Conservation (phyloP, 2,113 vertebrate species). For the Pseudorhombus dupliciocellatus region DNA sequence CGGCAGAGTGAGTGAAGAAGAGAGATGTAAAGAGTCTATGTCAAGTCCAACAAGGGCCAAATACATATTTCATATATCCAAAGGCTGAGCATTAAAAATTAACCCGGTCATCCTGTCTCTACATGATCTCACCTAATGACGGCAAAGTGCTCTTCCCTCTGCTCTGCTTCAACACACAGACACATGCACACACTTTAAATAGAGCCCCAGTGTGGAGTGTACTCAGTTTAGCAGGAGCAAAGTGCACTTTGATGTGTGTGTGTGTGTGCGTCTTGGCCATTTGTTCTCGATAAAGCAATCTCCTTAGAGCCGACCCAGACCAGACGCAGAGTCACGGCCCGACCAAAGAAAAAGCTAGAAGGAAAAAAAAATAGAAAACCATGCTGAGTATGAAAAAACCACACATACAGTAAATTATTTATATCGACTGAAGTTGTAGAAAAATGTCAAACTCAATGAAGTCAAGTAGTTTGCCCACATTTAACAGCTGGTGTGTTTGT, state of each 20-base stretch:
- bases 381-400: conserved; percentile 26
- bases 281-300: conserved; percentile 13
- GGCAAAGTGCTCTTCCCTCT: conserved; percentile 66
- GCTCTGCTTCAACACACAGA: conserved; percentile 42
- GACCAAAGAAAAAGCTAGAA: not conserved
- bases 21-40: conserved; percentile 59
- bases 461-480: not conserved
- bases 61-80: conserved; percentile 76
- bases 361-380: conserved; percentile 8
- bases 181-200: conserved; percentile 47
- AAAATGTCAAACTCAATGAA: not conserved
- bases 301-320: conserved; percentile 12
- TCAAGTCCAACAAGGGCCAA: conserved; percentile 71
- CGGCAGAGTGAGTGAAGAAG: conserved; percentile 17
- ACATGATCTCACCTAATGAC: conserved; percentile 75
- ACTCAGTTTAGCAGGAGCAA: conserved; percentile 58
- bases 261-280: conserved; percentile 6
- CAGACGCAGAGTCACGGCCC: not conserved
- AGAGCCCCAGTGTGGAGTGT: not conserved
- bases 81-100: conserved; percentile 75
- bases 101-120: conserved; percentile 64
- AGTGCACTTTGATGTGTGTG: conserved; percentile 53
- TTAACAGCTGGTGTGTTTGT: not conserved
- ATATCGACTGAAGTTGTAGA: not conserved
- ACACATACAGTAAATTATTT: conserved; percentile 43